Base-by-base conservation (phyloP, 2,113 vertebrate species). In the Scolopax mira region DNA sequence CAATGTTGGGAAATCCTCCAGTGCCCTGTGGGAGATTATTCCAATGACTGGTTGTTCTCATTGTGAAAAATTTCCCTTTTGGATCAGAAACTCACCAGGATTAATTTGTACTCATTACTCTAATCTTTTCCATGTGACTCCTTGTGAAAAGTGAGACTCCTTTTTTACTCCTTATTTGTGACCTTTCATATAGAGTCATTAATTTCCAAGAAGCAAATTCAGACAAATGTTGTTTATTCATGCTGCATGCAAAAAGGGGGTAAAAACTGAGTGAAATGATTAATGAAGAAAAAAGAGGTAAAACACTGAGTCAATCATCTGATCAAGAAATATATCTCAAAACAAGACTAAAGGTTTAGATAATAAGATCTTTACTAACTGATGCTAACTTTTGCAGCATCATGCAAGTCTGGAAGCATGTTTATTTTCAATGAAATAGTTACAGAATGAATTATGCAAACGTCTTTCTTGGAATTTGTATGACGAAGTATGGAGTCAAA, bases 301-400 rank as follows among this genome's bases (percentile, higher is more conserved):
- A 74, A 89, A 27, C 5, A 41, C 9, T 21, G 18, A 66, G 3
- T 57, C 42, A 72, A 9, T n/a, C 24, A 74, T 33, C 18, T 74
- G 28, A 66, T n/a, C 24, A 79, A 49, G 37, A 71, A 89, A n/a
- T 6, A 5, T 30, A 39, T 10, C 16, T 48, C 18, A 61, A 39
- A 84, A 27, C 4, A 58, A 58, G 46, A 58, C 12, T 65, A 46
- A 65, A 10, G 9, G 4, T 88, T 33, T 55, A 55, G 33, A 14
- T 44, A 24, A 10, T n/a, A 62, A 35, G 14, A 17, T 9, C 14
- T 25, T 83, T 82, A 11, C 25, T 67, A 55, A 41, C n/a, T 2
- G 1, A 16, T 44, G 15, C 8, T 75, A 55, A 88, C 1, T 1
- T 64, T 75, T 52, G 8, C n/a, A 64, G 10, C 6, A 0, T 22